phyloP scores from a whole-genome alignment of 2,888 invertebrate species.

The Dicyrtomina minuta region DNA sequence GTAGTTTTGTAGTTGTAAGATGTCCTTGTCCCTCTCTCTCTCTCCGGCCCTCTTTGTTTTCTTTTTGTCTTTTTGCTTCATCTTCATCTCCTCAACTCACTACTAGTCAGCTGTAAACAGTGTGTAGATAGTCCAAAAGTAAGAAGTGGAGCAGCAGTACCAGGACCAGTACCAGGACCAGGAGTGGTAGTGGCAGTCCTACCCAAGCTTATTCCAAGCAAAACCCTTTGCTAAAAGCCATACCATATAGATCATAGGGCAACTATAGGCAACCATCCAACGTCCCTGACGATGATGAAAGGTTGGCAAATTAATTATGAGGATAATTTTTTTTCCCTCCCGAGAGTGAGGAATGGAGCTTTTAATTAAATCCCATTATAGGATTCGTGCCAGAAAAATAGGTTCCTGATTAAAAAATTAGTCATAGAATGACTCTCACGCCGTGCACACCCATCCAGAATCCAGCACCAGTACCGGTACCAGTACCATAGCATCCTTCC shows the following conservation, averaged over 20 bases:
- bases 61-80: neutral
- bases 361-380: conserved; percentile 54
- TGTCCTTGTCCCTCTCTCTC: no score
- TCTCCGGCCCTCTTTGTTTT: neutral
- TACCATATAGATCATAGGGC: no score
- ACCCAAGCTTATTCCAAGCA: no score
- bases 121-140: no score
- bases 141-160: conserved; percentile 6
- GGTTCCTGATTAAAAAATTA: conserved; percentile 54
- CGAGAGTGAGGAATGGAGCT: conserved; percentile 44
- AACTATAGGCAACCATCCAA: neutral
- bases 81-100: no score
- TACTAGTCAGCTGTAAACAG: no score
- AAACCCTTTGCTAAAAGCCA: no score
- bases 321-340: conserved; percentile 51
- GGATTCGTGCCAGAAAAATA: conserved; percentile 54
- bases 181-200: no score
- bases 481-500: neutral
- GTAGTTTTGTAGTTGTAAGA: no score
- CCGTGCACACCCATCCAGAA: conserved; percentile 25
- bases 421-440: conserved; percentile 45
- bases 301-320: conserved; percentile 54
- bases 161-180: neutral
- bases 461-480: neutral
- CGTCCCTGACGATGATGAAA: conserved; percentile 51